Conservation (phyloP, 2,113 vertebrate species). For the Chaetodon trifascialis region DNA sequence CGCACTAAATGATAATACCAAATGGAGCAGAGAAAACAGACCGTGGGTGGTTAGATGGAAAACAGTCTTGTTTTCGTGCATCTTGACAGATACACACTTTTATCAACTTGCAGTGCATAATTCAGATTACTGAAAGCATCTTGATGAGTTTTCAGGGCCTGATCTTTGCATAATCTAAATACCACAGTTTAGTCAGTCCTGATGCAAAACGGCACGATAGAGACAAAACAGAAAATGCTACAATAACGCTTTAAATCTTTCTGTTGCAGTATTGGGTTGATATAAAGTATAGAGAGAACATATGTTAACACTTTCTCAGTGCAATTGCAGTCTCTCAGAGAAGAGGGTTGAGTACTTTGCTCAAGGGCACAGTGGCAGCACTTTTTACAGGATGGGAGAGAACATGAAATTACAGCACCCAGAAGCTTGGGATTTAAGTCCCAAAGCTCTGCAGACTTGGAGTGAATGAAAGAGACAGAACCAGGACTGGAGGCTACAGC, state of each 20-base stretch:
- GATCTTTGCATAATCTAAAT: background rate
- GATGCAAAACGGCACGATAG: background rate
- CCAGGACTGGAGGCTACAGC: slow-evolving; percentile 64
- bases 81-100: background rate
- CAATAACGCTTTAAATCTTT: background rate
- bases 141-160: background rate
- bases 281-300: background rate
- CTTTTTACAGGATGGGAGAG: slow-evolving; percentile 40
- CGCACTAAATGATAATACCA: slow-evolving; percentile 32
- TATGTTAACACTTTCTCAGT: slow-evolving; percentile 4
- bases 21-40: slow-evolving; percentile 20
- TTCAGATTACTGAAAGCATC: background rate
- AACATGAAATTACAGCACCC: slow-evolving; percentile 71
- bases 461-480: slow-evolving; percentile 69
- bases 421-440: slow-evolving; percentile 71
- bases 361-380: slow-evolving; percentile 30
- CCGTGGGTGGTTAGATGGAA: background rate
- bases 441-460: slow-evolving; percentile 51
- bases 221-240: background rate
- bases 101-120: background rate
- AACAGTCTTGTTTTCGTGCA: background rate
- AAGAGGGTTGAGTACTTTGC: slow-evolving; percentile 17
- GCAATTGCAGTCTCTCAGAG: background rate
- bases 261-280: background rate
- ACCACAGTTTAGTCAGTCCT: background rate